Conservation (phyloP, 1,140 invertebrate species). For the Polypedilum pembai region DNA sequence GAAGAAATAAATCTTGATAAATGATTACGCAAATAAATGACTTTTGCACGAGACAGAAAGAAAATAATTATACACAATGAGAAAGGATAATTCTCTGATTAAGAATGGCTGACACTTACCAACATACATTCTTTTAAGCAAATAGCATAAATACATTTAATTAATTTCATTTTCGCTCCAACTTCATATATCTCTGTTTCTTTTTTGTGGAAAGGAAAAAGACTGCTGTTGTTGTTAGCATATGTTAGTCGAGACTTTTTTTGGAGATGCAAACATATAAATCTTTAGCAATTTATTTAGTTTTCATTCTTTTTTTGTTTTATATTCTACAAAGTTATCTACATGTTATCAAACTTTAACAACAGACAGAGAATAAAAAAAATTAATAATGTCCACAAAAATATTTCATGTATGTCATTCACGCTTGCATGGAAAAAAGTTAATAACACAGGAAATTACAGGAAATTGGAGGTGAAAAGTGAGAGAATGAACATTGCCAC, state of each 20-base stretch:
- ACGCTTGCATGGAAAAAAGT: background rate
- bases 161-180: slow-evolving; percentile 1
- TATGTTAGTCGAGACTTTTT: background rate
- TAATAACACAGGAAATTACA: slow-evolving; percentile 25
- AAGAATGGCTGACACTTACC: background rate
- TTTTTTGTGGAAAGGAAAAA: background rate
- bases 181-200: background rate
- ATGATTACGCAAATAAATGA: slow-evolving; percentile 26
- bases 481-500: background rate
- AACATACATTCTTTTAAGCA: background rate
- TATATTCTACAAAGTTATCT: too few species aligned
- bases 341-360: too few species aligned
- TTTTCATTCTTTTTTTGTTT: too few species aligned
- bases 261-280: background rate
- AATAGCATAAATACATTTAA: background rate
- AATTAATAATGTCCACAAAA: too few species aligned
- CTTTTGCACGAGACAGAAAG: slow-evolving; percentile 18
- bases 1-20: slow-evolving; percentile 25
- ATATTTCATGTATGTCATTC: background rate
- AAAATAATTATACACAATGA: background rate
- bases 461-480: slow-evolving; percentile 21
- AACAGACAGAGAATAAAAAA: too few species aligned
- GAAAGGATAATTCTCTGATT: slow-evolving; percentile 17
- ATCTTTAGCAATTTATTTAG: slow-evolving; percentile 1
- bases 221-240: background rate